These are phyloP conservation scores for Nothobranchius kuhntae DNA, from an alignment of 2,113 vertebrate genomes.

Conservation along the genomic window DNA sequence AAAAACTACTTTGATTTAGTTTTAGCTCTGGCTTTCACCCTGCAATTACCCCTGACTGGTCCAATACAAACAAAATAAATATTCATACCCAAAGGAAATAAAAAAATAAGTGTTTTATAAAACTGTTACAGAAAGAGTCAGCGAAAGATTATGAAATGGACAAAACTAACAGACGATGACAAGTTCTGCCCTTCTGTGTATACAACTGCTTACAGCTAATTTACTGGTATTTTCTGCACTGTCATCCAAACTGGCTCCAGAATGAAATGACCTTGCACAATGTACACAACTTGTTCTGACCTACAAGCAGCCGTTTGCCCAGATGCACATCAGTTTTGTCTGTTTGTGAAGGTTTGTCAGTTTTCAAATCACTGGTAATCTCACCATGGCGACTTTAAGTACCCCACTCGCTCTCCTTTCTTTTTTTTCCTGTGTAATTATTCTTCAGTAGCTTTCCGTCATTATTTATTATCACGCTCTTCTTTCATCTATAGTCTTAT, in stretches of 20 bases:
- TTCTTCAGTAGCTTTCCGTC: conserved; percentile 59
- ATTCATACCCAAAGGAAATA: too few relatives aligned
- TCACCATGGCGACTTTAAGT: conserved; percentile 47
- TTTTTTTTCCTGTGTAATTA: conserved; percentile 46
- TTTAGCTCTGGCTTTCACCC: too few relatives aligned
- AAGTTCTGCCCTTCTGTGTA: background rate
- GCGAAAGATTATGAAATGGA: background rate
- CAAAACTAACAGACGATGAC: conserved; percentile 11
- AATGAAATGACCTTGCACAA: conserved; percentile 57
- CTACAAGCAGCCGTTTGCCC: conserved; percentile 37
- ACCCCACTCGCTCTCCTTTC: conserved; percentile 44
- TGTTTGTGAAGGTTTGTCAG: conserved; percentile 21
- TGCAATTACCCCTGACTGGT: too few relatives aligned
- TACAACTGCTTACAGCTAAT: background rate
- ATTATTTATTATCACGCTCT: conserved; percentile 56
- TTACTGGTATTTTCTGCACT: conserved; percentile 43
- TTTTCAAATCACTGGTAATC: conserved; percentile 57
- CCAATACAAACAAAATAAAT: too few relatives aligned
- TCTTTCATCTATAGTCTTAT: conserved; percentile 68
- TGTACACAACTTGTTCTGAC: conserved; percentile 18
- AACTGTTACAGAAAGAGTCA: too few relatives aligned
- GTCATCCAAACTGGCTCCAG: conserved; percentile 46
- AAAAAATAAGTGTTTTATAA: too few relatives aligned
- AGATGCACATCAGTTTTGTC: conserved; percentile 59
- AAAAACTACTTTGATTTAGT: too few relatives aligned